Evolutionary conservation across 2,113 vertebrate genomes (phyloP).

Genomic region (Cricetomys ansorgei): DNA sequence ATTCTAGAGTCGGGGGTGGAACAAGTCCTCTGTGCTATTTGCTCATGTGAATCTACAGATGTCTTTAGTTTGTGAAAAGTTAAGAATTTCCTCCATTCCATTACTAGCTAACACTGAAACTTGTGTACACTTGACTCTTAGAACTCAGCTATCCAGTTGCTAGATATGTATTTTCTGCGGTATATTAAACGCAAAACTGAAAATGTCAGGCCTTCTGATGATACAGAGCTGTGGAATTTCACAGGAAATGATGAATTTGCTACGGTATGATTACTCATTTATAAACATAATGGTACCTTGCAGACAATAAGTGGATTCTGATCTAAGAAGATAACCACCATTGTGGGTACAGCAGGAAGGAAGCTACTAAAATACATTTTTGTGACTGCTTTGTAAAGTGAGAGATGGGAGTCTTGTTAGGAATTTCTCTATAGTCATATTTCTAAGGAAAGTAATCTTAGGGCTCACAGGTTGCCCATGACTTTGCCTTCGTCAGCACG

Average conservation of each 20-base stretch:
- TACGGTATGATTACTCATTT: constrained; percentile 67
- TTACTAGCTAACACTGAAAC: neutral
- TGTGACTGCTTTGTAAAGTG: constrained; percentile 60
- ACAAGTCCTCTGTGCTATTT: neutral
- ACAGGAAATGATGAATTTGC: constrained; percentile 53
- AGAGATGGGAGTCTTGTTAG: neutral
- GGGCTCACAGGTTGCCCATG: neutral
- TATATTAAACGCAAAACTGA: constrained; percentile 20
- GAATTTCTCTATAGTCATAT: constrained; percentile 13
- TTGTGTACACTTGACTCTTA: neutral
- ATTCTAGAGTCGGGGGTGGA: neutral
- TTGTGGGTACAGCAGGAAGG: neutral
- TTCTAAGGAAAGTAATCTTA: neutral
- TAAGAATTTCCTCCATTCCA: neutral
- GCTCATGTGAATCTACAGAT: neutral
- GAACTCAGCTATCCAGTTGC: neutral
- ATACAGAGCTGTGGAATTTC: constrained; percentile 44
- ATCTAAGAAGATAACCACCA: neutral
- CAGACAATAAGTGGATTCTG: constrained; percentile 48
- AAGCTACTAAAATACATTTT: constrained; percentile 65
- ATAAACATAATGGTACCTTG: constrained; percentile 72
- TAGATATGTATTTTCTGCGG: neutral
- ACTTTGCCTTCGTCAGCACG: neutral
- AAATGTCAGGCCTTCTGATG: constrained; percentile 23
- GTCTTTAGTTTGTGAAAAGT: neutral